Percentiles rank a stretch among this genome's conserved stretches.
Evolutionary conservation across 2,797 vertebrate species (phyloP).

Genomic region (Clarias platycephalus): DNA sequence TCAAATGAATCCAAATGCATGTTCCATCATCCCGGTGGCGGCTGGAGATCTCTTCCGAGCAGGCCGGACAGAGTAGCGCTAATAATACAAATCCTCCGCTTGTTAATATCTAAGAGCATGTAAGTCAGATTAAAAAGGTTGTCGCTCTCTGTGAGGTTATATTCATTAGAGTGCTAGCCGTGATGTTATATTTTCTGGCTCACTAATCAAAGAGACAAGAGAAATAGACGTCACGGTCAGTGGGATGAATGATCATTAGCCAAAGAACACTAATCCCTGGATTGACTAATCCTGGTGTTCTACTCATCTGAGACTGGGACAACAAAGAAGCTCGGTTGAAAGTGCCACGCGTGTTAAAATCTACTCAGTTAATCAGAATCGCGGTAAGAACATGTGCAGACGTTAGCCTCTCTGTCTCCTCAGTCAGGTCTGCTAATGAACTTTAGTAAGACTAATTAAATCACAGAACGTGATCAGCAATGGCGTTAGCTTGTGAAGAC

Average conservation of each 20-base stretch:
- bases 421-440: conserved; percentile 59
- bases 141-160: not conserved
- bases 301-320: conserved; percentile 22
- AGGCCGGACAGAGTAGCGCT: conserved; percentile 7
- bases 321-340: conserved; percentile 24
- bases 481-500: conserved; percentile 2
- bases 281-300: conserved; percentile 28
- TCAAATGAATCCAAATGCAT: not conserved
- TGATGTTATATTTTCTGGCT: conserved; percentile 22
- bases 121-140: conserved; percentile 17
- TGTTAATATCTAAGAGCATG: conserved; percentile 4
- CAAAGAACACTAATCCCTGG: conserved; percentile 25
- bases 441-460: conserved; percentile 68
- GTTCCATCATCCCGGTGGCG: conserved; percentile 17
- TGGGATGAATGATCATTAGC: conserved; percentile 33
- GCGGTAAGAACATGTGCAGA: conserved; percentile 20
- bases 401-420: conserved; percentile 40
- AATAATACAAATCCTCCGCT: conserved; percentile 3
- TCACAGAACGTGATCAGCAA: conserved; percentile 27
- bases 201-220: conserved; percentile 23
- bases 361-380: conserved; percentile 34
- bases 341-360: conserved; percentile 30
- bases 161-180: conserved; percentile 15
- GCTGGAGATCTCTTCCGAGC: not conserved
- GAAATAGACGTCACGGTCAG: conserved; percentile 23